Conservation (phyloP, 1,140 invertebrate genomes). For the Hyles euphorbiae region DNA sequence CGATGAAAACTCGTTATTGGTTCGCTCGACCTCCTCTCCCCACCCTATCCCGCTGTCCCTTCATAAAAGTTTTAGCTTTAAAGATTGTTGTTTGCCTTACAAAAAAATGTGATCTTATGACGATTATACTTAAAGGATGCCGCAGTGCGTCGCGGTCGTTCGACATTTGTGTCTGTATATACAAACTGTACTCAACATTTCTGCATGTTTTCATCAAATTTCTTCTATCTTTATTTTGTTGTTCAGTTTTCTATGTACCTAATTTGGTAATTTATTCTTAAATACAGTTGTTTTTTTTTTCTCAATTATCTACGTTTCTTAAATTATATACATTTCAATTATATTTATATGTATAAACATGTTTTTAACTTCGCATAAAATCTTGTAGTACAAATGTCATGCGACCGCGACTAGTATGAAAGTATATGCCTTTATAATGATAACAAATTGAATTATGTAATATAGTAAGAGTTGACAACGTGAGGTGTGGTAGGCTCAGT, state of each 20-base stretch:
- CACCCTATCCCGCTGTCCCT: constrained; percentile 6
- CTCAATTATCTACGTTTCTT: too few species aligned
- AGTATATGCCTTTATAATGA: constrained; percentile 70
- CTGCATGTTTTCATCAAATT: too few species aligned
- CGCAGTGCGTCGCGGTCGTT: constrained; percentile 36
- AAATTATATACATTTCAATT: too few species aligned
- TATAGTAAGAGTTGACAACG: constrained; percentile 68
- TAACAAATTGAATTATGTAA: constrained; percentile 70
- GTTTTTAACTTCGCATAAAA: too few species aligned
- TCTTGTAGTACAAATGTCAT: constrained; percentile 12
- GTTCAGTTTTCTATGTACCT: too few species aligned
- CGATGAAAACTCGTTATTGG: constrained; percentile 45
- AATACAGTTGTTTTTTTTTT: too few species aligned
- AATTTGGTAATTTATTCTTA: too few species aligned
- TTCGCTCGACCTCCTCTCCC: constrained; percentile 37
- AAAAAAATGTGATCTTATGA: constrained; percentile 74
- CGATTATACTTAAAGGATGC: constrained; percentile 68
- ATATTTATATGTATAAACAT: too few species aligned
- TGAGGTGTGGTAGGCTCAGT: constrained; percentile 55
- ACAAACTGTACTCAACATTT: too few species aligned
- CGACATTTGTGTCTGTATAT: constrained; percentile 1
- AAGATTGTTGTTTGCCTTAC: constrained; percentile 74
- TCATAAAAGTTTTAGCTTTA: constrained; percentile 71
- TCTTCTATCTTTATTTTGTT: too few species aligned
- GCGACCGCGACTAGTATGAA: constrained; percentile 43